phyloP scores from a whole-genome alignment of 2,888 invertebrate species.

The Drosophila phalerata region DNA sequence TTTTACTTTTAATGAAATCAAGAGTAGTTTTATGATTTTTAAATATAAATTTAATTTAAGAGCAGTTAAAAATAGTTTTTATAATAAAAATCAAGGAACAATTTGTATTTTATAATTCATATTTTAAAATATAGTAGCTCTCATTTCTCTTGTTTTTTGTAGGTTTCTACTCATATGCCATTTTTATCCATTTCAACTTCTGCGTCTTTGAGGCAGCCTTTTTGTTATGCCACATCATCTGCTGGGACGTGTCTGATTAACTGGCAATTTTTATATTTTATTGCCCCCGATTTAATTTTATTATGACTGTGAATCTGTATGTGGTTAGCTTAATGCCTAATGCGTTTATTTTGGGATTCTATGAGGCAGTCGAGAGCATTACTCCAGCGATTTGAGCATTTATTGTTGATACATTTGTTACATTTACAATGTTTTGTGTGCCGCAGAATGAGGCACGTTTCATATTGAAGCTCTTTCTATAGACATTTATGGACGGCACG shows the following conservation, averaged over 20 bases:
- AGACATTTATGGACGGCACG: neutral
- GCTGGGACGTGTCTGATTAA: conserved; percentile 58
- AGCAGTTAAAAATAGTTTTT: neutral
- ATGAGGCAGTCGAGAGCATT: conserved; percentile 1
- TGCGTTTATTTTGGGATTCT: conserved; percentile 33
- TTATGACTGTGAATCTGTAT: conserved; percentile 25
- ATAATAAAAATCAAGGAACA: neutral
- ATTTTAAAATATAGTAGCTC: neutral
- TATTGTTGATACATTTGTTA: conserved; percentile 33
- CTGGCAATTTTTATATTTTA: conserved; percentile 40
- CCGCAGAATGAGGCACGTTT: conserved; percentile 52
- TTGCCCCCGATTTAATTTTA: conserved; percentile 50
- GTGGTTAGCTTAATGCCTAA: conserved; percentile 30
- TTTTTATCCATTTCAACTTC: neutral
- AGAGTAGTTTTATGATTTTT: too few relatives aligned
- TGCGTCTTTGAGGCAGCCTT: conserved; percentile 11
- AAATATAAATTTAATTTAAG: neutral
- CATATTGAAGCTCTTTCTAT: conserved; percentile 18
- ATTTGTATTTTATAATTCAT: neutral
- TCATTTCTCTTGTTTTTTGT: neutral
- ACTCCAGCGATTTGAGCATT: conserved; percentile 14
- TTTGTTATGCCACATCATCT: conserved; percentile 23
- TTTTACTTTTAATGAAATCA: too few relatives aligned
- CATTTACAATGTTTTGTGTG: conserved; percentile 19
- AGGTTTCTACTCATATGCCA: neutral